Base-by-base conservation (phyloP, 1,140 invertebrate species). In the Sminthurides bifidus region DNA sequence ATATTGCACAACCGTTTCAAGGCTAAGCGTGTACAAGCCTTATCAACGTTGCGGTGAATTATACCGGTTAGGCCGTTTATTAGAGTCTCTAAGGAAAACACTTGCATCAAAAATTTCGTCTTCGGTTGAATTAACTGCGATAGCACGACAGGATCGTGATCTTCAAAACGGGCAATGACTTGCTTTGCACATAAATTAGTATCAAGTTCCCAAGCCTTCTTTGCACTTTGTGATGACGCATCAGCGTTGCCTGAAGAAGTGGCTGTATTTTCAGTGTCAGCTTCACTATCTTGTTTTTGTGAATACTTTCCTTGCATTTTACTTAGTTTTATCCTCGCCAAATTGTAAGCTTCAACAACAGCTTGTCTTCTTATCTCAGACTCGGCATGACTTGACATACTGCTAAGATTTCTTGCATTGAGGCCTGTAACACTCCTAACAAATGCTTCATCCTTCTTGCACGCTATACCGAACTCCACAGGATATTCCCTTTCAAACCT, bases 401-500 rank as follows among this genome's bases (percentile, higher is more conserved):
- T n/a, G n/a, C n/a, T n/a, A n/a, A n/a, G n/a, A n/a, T n/a, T n/a
- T n/a, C n/a, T n/a, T 35, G 8, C 33, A 35, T 35, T 10, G n/a
- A n/a, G n/a, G 17, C 10, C n/a, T 52, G 43, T 8, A 44, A 64
- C 50, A 43, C 59, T 44, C 2, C 27, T 1, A 41, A 46, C 50
- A 41, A 65, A 61, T 41, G 33, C 10, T 1, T 30, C 19, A 58
- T 65, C 54, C 3, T 15, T 19, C n/a, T 59, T 12, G n/a, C 54
- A 45, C 3, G 54, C 56, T 12, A 65, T 2, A 17, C 23, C 44
- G 49, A 65, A 65, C 33, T 65, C 63, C n/a, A 41, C 41, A 5
- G 63, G 63, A 55, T 59, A 65, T 43, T 59, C 24, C 2, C 31
- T 35, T 51, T 65, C 63, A 52, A 61, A 61, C 15, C 24, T 52